A percentile compares a stretch with the other conserved stretches of the same genome.
Evolutionary conservation across 2,113 vertebrate species (phyloP).

Genomic region (Rostratula benghalensis): DNA sequence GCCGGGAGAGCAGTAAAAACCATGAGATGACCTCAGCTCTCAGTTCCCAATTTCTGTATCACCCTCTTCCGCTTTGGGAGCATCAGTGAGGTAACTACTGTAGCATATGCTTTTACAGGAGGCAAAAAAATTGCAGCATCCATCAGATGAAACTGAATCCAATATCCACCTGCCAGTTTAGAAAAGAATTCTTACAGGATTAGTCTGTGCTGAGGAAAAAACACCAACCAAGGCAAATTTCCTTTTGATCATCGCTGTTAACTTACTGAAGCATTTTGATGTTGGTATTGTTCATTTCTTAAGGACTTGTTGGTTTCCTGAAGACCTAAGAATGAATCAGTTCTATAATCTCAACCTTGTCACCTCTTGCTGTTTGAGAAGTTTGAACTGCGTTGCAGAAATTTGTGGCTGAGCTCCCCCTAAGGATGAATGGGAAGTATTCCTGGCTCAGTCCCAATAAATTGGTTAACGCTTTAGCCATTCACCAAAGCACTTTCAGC

Average conservation of each 20-base stretch:
- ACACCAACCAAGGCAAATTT: background rate
- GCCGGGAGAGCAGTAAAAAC: background rate
- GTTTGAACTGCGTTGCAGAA: background rate
- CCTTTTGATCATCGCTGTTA: background rate
- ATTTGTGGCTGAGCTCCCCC: background rate
- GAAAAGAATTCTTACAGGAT: background rate
- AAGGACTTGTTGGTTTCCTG: background rate
- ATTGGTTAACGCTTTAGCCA: background rate
- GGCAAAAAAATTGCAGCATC: background rate
- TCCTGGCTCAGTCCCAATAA: background rate
- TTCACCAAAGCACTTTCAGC: background rate
- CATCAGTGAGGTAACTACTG: background rate
- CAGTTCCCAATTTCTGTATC: background rate
- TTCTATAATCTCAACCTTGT: background rate
- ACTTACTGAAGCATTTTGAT: background rate
- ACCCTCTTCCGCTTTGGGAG: background rate
- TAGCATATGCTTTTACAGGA: background rate
- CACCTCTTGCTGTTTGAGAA: background rate
- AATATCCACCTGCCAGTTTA: background rate
- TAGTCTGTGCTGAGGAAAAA: background rate
- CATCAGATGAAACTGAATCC: background rate
- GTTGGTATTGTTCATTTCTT: background rate
- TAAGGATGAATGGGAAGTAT: background rate
- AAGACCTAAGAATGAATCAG: background rate
- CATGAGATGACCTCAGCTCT: background rate